Evolutionary conservation across 1,140 invertebrate genomes (phyloP).

Genomic region (Zaprionus inermis): DNA sequence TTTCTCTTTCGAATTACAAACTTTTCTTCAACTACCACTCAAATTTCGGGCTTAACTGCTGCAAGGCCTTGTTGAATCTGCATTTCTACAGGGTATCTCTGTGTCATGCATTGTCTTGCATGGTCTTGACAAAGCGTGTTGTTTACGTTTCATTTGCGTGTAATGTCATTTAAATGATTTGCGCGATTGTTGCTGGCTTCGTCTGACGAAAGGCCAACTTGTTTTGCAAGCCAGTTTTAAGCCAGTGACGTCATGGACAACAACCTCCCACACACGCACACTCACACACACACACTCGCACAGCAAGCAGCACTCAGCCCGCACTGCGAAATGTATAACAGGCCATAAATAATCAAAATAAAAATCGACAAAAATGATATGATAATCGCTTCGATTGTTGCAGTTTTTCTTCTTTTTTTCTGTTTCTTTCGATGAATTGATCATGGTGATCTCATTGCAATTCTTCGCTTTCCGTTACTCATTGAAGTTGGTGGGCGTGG

Average conservation of each 20-base stretch:
- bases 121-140: slow-evolving; percentile 26
- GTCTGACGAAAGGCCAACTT: slow-evolving; percentile 73
- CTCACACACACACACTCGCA: slow-evolving; percentile 38
- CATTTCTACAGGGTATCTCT: slow-evolving; percentile 25
- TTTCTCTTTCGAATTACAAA: background rate
- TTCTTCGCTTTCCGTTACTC: slow-evolving; percentile 30
- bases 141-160: slow-evolving; percentile 75
- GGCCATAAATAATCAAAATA: slow-evolving; percentile 60
- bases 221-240: slow-evolving; percentile 61
- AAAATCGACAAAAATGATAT: slow-evolving; percentile 30
- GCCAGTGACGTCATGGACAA: slow-evolving; percentile 71
- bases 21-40: background rate
- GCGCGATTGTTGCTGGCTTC: slow-evolving; percentile 61
- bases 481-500: slow-evolving; percentile 52
- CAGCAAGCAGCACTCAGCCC: background rate
- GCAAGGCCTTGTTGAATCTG: background rate
- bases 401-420: background rate
- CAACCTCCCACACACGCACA: slow-evolving; percentile 55
- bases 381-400: slow-evolving; percentile 41
- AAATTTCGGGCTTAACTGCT: background rate
- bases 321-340: slow-evolving; percentile 68
- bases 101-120: background rate
- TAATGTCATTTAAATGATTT: slow-evolving; percentile 82
- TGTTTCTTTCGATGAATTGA: slow-evolving; percentile 40
- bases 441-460: slow-evolving; percentile 73